Base-by-base conservation (phyloP, 2,113 vertebrate genomes). In the Pelecanoides urinatrix region DNA sequence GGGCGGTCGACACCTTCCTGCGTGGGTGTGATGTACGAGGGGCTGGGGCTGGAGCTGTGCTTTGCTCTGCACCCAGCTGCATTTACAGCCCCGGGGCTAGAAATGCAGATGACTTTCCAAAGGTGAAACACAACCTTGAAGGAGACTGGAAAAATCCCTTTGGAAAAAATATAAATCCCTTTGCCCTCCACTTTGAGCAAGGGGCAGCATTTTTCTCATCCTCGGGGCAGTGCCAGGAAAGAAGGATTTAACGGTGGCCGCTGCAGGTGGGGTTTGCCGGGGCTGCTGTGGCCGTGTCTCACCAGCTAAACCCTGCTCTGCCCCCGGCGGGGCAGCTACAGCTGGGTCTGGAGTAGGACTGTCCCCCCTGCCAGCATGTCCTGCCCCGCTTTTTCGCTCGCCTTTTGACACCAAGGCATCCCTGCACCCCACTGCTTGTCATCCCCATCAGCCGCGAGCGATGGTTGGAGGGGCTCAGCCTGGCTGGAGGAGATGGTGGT, bases 21-120 rank as follows among this genome's bases (percentile, higher is more conserved):
- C 0, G 1, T 9, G n/a, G 22, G 13, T 19, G 80, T 4, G 44
- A 27, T 27, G 44, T 5, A 9, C 0, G 0, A 85, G 66, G 40
- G 18, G 50, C 14, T 61, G 56, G 50, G 23, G 26, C 8, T 30
- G 38, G 59, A 42, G 45, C 44, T 66, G 32, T 15, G 45, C 12
- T 86, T n/a, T 26, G 67, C 52, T 42, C 32, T 50, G 50, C 49
- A 11, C 23, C 26, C 42, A 74, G 34, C 45, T n/a, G 75, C 25
- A 15, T n/a, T 44, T 12, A 44, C 42, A 63, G 14, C 36, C 22
- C 53, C 4, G 8, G 55, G 38, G 44, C 13, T 7, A 40, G 44
- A 52, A 22, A 36, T 2, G 7, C 16, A 68, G 22, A 12, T 25
- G 18, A 34, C 16, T 42, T 87, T 42, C 47, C 52, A 32, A n/a